phyloP scores from a whole-genome alignment of 2,797 vertebrate species.

The Scyliorhinus canicula region DNA sequence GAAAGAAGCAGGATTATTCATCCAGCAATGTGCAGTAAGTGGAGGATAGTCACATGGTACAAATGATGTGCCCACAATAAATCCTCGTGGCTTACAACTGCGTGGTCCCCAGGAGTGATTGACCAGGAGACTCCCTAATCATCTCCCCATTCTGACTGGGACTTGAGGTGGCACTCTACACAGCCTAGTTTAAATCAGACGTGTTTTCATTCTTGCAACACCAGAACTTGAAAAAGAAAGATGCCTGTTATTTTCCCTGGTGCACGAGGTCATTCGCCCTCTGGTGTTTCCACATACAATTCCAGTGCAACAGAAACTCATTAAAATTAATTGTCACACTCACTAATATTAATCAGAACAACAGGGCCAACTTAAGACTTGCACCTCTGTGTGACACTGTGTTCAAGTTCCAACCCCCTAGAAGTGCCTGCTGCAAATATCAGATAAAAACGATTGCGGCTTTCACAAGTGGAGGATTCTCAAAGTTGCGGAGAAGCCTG shows the following conservation, averaged over 20 bases:
- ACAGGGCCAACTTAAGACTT: neutral
- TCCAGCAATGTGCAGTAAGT: neutral
- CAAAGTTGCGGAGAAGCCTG: neutral
- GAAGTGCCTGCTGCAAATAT: neutral
- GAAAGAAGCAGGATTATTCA: neutral
- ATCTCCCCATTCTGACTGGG: neutral
- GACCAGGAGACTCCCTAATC: neutral
- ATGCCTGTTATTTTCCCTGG: neutral
- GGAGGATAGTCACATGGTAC: neutral
- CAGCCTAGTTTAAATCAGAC: neutral
- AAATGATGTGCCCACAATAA: neutral
- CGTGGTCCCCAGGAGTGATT: neutral
- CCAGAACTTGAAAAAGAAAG: neutral
- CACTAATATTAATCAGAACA: neutral
- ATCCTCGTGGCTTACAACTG: neutral
- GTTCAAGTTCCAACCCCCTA: neutral
- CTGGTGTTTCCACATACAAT: neutral
- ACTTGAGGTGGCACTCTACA: neutral
- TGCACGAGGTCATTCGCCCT: neutral
- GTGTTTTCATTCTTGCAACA: neutral
- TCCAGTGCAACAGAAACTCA: neutral
- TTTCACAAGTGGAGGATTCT: neutral
- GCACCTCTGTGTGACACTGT: neutral
- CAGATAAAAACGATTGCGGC: neutral
- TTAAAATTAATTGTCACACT: neutral